Base-by-base conservation (phyloP, 2,888 invertebrate genomes). In the Acrobasis repandana region DNA sequence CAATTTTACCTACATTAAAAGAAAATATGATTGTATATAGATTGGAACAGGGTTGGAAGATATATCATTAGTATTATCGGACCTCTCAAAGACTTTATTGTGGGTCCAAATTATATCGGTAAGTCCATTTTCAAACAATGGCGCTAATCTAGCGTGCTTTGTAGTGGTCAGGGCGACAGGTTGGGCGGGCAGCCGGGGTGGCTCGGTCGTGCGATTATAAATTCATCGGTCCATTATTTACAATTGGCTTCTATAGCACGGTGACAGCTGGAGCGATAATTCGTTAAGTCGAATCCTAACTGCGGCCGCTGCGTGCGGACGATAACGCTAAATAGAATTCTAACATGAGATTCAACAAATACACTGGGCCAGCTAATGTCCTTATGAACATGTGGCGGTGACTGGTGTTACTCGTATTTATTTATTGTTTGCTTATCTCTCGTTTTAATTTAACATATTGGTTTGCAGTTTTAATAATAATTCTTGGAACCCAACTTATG, bases 271-370 rank as follows among this genome's bases (percentile, higher is more conserved):
- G 79, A 73, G 77, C 80, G 86, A 87, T 88, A 85, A 88, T 87
- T 88, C 87, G 86, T 83, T 86, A 87, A 88, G 84, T 85, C n/a
- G n/a, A n/a, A n/a, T n/a, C 86, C 88, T 83, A 85, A 84, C 83
- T 82, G 82, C 79, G 83, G 77, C 79, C 83, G 81, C 89, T 89
- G 89, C 79, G 84, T 83, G 82, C 79, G 76, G 76, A 74, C 77
- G 88, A 89, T 89, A 88, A 86, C 85, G 80, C 73, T 79, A 77
- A 83, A 82, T 83, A 77, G 80, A 6, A 28, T 28, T 28, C 28
- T 6, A 28, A 4, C 38, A n/a, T 43, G n/a, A n/a, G 81, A 82
- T 79, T 83, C 74, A 69, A 80, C 83, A 79, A 82, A 83, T 80
- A 79, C 77, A 76, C 68, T 68, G 74, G 71, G 74, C 72, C 73